A percentile compares a stretch with the other conserved stretches of the same genome.
These are phyloP conservation scores for Brachypterus glaber DNA, from an alignment of 2,888 invertebrate species.

Conservation along the genomic window DNA sequence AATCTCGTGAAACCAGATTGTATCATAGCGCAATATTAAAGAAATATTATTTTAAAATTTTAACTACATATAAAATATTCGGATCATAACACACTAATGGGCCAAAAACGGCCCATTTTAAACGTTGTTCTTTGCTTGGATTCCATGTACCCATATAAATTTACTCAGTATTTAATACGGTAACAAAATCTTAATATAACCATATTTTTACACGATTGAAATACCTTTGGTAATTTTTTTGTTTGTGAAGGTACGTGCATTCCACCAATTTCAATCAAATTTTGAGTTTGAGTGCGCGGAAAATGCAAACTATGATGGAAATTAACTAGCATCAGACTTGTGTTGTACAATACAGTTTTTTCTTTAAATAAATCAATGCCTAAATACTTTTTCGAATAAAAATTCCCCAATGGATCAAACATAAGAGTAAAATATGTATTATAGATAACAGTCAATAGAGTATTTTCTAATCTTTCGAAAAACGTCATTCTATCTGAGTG, in stretches of 20 bases:
- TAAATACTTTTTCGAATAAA: conserved; percentile 27
- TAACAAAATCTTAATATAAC: no score
- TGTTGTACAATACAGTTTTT: conserved; percentile 38
- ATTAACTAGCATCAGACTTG: conserved; percentile 43
- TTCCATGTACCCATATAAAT: no score
- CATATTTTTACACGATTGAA: neutral
- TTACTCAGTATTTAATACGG: no score
- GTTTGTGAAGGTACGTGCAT: conserved; percentile 39
- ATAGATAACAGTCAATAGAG: conserved; percentile 23
- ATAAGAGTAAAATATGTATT: conserved; percentile 21
- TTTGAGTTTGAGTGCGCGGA: conserved; percentile 41
- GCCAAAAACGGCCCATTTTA: no score
- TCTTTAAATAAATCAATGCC: conserved; percentile 30
- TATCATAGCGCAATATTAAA: no score
- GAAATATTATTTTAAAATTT: no score
- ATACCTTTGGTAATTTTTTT: conserved; percentile 26
- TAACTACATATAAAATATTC: no score
- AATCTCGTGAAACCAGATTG: no score
- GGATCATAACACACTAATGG: no score
- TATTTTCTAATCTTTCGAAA: conserved; percentile 40
- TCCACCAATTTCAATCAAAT: conserved; percentile 46
- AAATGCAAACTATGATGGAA: conserved; percentile 39
- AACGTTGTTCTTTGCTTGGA: no score
- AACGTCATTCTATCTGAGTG: conserved; percentile 33
- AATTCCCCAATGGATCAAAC: conserved; percentile 24